Base-by-base conservation (phyloP, 2,797 vertebrate genomes). In the Mormyrops boulengeri region DNA sequence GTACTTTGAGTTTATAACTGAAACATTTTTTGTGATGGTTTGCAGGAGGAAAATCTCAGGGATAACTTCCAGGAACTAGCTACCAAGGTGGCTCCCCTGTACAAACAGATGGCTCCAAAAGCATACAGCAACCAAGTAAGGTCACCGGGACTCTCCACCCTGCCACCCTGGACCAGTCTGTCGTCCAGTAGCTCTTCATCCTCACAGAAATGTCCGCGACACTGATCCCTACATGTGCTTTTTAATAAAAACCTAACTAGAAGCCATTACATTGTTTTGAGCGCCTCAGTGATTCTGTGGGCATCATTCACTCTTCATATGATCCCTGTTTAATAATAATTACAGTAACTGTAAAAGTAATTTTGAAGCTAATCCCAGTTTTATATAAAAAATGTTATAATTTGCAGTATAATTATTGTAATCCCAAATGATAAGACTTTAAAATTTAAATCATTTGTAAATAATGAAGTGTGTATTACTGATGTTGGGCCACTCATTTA, bases 101-200 rank as follows among this genome's bases (percentile, higher is more conserved):
- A 99, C 93, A 97, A 97, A 94, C 93, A 55, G 91, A 95, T 99
- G 92, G 98, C 98, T 0, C 98, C 98, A 0, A 97, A 99, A 94
- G 98, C 98, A 89, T 99, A 98, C 95, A 97, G 95, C 91, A 99
- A 99, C 95, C 98, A 99, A 97, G 98, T 99, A 93, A 91, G 90
- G 49, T n/a, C 73, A 17, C 38, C 49, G 2, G 26, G 9, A 62
- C n/a, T n/a, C 17, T 41, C 44, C 57, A 88, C 34, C 30, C 8
- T 88, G 87, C 17, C 30, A 38, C 14, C 19, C 53, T 38, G 26
- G 53, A 38, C 49, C 26, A 34, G 26, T 55, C 12, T 38, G 50
- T 30, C 2, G 9, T 12, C 50, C 34, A 87, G 86, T 19, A 17
- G 5, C 30, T 55, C 19, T 55, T 55, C 49, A 87, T 22, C 34